Base-by-base conservation (phyloP, 2,113 vertebrate species). In the Etheostoma spectabile region DNA sequence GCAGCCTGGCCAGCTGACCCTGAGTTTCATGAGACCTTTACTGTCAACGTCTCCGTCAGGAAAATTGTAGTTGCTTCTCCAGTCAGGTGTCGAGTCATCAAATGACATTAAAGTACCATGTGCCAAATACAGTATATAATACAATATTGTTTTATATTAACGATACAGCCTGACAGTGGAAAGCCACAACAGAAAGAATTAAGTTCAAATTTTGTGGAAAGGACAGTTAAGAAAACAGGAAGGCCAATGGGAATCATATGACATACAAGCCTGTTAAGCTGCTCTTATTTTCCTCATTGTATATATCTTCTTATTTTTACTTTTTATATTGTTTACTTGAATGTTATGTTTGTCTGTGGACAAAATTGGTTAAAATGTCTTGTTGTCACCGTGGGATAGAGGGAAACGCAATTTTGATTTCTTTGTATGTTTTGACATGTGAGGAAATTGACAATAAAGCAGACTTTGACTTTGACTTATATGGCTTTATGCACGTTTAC, bases 181-280 rank as follows among this genome's bases (percentile, higher is more conserved):
- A 56, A 35, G 22, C 7, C 4, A 3, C n/a, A 65, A 53, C n/a
- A 83, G 33, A 60, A 77, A 72, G 59, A 70, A 35, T 48, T 14
- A 8, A 13, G 1, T 59, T 15, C 14, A n/a, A 42, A 22, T 6
- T 5, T 14, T 27, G 12, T n/a, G 8, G 30, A 49, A 14, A 33
- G 61, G 27, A 22, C 24, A 7, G 56, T 30, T 30, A 46, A 48
- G 55, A 60, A 48, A 49, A 73, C 11, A 48, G 24, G 3, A 3
- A 57, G 16, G 3, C 4, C 4, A 0, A 15, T 19, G 35, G 42
- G 21, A 16, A 5, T 81, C 48, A 55, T 48, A 6, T 74, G 63
- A 80, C 16, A 52, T n/a, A 42, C 22, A 60, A 51, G 42, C 61
- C 5, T 16, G 27, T 53, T n/a, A n/a, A n/a, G n/a, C n/a, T n/a